A percentile compares a stretch with the other conserved stretches of the same genome.
Conservation (phyloP, 2,113 vertebrate species). For the Alethe diademata region DNA sequence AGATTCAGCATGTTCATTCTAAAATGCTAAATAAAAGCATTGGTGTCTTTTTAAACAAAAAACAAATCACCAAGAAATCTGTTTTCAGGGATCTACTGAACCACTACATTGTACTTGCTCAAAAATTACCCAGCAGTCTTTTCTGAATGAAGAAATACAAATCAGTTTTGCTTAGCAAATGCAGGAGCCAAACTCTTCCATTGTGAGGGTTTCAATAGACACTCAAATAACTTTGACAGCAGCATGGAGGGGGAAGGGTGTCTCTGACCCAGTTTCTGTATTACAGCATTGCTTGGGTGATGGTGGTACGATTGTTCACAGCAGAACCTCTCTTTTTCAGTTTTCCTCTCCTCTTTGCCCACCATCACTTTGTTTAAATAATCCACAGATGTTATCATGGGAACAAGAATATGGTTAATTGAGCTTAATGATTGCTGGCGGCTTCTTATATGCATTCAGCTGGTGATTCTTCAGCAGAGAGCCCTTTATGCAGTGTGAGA, state of each 20-base stretch:
- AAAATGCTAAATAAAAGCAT: conserved; percentile 16
- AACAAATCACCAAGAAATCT: conserved; percentile 26
- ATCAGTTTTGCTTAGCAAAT: conserved; percentile 44
- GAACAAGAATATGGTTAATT: conserved; percentile 48
- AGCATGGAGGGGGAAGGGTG: conserved; percentile 36
- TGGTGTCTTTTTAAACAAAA: background rate
- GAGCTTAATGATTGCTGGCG: background rate
- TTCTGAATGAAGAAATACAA: conserved; percentile 35
- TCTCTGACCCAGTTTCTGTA: conserved; percentile 60
- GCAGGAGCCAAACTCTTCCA: conserved; percentile 50
- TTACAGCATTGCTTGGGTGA: background rate
- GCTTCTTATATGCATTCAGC: background rate
- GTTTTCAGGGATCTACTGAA: conserved; percentile 22
- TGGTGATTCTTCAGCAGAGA: background rate
- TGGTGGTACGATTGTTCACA: background rate
- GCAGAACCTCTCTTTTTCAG: conserved; percentile 6
- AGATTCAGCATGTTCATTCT: background rate
- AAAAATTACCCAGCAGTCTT: conserved; percentile 45
- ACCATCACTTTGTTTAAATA: conserved; percentile 42
- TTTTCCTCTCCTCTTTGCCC: conserved; percentile 16
- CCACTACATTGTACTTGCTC: background rate
- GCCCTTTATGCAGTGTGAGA: background rate
- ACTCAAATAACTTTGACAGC: conserved; percentile 61
- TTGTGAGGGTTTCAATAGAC: conserved; percentile 64
- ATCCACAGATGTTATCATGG: conserved; percentile 32